A percentile compares a stretch with the other conserved stretches of the same genome.
Conservation (phyloP, 2,113 vertebrate genomes). For the Chaenogobius annularis region DNA sequence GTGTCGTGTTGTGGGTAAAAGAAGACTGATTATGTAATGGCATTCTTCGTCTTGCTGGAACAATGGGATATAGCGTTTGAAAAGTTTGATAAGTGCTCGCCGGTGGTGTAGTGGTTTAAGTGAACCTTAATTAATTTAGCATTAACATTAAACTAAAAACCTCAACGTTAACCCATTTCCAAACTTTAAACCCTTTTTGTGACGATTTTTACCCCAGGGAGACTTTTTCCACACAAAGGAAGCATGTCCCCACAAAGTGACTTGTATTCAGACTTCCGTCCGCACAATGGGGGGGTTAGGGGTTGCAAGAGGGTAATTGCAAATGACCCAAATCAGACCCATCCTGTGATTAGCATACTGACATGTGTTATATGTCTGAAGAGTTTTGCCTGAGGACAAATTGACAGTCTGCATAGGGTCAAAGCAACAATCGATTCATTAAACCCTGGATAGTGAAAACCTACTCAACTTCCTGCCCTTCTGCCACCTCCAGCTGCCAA, state of each 20-base stretch:
- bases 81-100: neutral
- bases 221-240: neutral
- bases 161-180: neutral
- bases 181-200: neutral
- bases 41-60: conserved; percentile 6
- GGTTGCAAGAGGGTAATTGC: no score
- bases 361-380: neutral
- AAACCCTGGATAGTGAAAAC: neutral
- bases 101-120: no score
- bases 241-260: no score
- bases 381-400: neutral
- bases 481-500: neutral
- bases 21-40: conserved; percentile 17
- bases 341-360: neutral
- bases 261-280: neutral
- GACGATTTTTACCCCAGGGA: neutral
- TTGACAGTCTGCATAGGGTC: neutral
- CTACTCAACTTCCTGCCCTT: neutral
- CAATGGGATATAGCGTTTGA: neutral
- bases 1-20: conserved; percentile 48
- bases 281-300: no score
- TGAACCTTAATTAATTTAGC: neutral
- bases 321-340: neutral
- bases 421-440: neutral
- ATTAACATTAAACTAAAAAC: neutral